Evolutionary conservation across 1,140 invertebrate species (phyloP).

Genomic region (Sminthurinus signatus): DNA sequence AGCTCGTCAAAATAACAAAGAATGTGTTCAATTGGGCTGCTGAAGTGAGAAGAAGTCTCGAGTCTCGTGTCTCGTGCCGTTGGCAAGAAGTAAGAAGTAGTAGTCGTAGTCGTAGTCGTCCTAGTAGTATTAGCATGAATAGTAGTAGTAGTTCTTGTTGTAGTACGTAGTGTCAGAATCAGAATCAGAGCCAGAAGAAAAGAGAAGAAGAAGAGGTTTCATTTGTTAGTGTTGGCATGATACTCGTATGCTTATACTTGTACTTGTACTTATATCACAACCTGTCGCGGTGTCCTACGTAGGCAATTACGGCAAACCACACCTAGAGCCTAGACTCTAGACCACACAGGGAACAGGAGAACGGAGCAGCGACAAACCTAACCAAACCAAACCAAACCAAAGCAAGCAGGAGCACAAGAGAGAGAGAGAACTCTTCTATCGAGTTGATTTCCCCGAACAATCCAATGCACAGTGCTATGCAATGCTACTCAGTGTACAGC

Average conservation of each 20-base stretch:
- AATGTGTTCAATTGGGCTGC: conserved; percentile 9
- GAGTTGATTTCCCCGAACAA: background rate
- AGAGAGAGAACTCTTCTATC: background rate
- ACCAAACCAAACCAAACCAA: conserved; percentile 41
- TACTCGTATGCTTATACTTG: too few species aligned
- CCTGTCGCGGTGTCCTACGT: conserved; percentile 40
- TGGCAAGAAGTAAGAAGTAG: conserved; percentile 33
- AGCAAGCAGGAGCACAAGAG: conserved; percentile 28
- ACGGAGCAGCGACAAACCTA: too few species aligned
- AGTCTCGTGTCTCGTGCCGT: conserved; percentile 29
- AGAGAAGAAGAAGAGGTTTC: too few species aligned
- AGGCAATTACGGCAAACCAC: conserved; percentile 39
- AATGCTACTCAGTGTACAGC: conserved; percentile 2
- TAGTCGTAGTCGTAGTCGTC: too few species aligned
- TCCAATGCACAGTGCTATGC: conserved; percentile 9
- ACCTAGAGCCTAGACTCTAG: conserved; percentile 33
- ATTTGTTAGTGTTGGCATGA: conserved; percentile 32
- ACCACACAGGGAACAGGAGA: too few species aligned
- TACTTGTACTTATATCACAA: conserved; percentile 40
- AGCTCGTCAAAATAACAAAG: conserved; percentile 7
- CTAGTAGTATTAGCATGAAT: too few species aligned
- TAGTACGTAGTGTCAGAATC: too few species aligned
- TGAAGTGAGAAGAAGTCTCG: conserved; percentile 13
- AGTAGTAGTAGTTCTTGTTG: too few species aligned
- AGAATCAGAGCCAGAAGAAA: too few species aligned